Base-by-base conservation (phyloP, 2,113 vertebrate species). In the Oreotragus oreotragus region DNA sequence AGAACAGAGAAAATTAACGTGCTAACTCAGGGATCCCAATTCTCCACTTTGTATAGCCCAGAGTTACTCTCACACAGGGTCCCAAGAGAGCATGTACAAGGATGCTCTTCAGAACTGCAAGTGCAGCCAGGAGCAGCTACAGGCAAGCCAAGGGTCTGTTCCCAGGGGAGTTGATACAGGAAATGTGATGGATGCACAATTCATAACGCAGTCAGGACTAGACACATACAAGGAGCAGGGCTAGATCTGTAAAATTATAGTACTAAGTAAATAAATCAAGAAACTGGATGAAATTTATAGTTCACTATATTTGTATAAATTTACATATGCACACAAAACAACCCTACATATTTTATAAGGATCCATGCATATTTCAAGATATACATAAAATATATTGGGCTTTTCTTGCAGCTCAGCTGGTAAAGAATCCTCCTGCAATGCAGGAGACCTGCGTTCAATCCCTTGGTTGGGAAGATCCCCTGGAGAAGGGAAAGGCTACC, bases 321-420 rank as follows among this genome's bases (percentile, higher is more conserved):
- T 81, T 53, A 73, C 30, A 57, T 51, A 93, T 10, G 57, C 77
- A 79, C 30, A 86, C 30, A 86, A 92, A 66, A 84, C n/a, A 64
- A 87, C 5, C 43, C 47, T 92, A 62, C 66, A 53, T 84, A 87
- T 80, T 97, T 91, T 64, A 77, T 94, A 88, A 96, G 66, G 45
- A 47, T 64, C 43, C 55, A 43, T 43, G 49, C 36, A 51, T 81
- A 92, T 85, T 97, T 97, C 55, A 96, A 95, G 51, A 53, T 15
- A 16, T 23, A 33, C 11, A 51, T 84, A 43, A 85, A 77, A 12
- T 25, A 39, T 39, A 73, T 25, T 73, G 66, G 66, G 66, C 21
- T 73, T 73, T 73, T 12, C 66, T 73, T 39, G n/a, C 12, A 10
- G 19, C 66, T 70, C 19, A 70, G 66, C 66, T 70, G 66, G 66